phyloP scores from a whole-genome alignment of 1,140 invertebrate genomes.

The Anthonomus grandis region DNA sequence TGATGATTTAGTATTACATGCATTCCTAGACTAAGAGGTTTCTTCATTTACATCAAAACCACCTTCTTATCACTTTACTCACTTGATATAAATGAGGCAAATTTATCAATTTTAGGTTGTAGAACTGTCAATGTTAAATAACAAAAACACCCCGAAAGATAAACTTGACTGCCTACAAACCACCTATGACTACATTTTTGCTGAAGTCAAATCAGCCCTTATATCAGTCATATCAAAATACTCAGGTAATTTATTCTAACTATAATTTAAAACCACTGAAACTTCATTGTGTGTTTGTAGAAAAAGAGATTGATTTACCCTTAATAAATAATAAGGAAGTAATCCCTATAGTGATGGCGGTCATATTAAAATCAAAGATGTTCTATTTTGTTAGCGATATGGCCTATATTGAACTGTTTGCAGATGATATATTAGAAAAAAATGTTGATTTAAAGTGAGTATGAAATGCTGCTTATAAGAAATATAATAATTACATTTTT shows the following conservation, averaged over 20 bases:
- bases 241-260: conserved; percentile 24
- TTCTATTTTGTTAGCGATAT: conserved; percentile 38
- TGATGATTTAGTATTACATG: no score
- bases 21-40: no score
- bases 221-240: conserved; percentile 36
- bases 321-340: conserved; percentile 40
- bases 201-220: conserved; percentile 41
- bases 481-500: background rate
- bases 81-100: background rate
- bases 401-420: conserved; percentile 37
- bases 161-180: conserved; percentile 40
- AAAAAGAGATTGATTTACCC: conserved; percentile 38
- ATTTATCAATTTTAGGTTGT: conserved; percentile 35
- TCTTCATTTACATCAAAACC: no score
- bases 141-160: conserved; percentile 35
- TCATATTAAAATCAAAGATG: conserved; percentile 39
- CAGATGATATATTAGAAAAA: conserved; percentile 21
- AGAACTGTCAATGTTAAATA: conserved; percentile 41
- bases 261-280: background rate
- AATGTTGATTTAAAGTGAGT: conserved; percentile 26
- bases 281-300: conserved; percentile 23
- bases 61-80: no score
- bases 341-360: conserved; percentile 33
- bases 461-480: background rate
- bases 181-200: conserved; percentile 42